A percentile compares a stretch with the other conserved stretches of the same genome.
Evolutionary conservation across 1,140 invertebrate species (phyloP).

Genomic region (Scaptomyza pallida): DNA sequence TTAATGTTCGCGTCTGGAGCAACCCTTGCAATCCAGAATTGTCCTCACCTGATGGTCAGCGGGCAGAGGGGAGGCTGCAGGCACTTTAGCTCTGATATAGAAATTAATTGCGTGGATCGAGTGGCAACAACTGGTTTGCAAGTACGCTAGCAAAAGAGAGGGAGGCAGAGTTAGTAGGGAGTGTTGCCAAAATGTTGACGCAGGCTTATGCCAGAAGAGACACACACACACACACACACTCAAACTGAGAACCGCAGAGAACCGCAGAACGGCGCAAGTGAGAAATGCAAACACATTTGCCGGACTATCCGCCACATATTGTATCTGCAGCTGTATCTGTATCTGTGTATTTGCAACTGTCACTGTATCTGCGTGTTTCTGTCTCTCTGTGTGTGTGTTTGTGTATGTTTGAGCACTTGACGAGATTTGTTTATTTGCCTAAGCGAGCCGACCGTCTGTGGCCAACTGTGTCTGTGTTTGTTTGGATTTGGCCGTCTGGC

Average conservation of each 20-base stretch:
- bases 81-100: constrained; percentile 72
- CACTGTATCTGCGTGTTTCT: background rate
- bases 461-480: constrained; percentile 69
- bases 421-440: constrained; percentile 81
- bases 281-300: constrained; percentile 81
- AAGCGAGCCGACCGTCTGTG: constrained; percentile 72
- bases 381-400: constrained; percentile 7
- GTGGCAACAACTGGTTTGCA: constrained; percentile 51
- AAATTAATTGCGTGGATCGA: constrained; percentile 82
- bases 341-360: background rate
- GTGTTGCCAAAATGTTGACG: constrained; percentile 78
- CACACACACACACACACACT: constrained; percentile 26
- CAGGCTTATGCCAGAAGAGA: constrained; percentile 63
- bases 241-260: constrained; percentile 12
- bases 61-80: too few species aligned
- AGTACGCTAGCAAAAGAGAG: constrained; percentile 9
- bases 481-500: constrained; percentile 76
- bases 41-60: constrained; percentile 34
- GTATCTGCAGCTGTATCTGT: constrained; percentile 26
- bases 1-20: constrained; percentile 52
- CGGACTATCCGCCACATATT: constrained; percentile 60
- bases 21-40: constrained; percentile 47
- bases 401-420: constrained; percentile 58
- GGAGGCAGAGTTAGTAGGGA: constrained; percentile 13
- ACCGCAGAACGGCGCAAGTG: constrained; percentile 72